A percentile compares a stretch with the other conserved stretches of the same genome.
Evolutionary conservation across 1,140 invertebrate genomes (phyloP).

Genomic region (Tetragnatha versicolor): DNA sequence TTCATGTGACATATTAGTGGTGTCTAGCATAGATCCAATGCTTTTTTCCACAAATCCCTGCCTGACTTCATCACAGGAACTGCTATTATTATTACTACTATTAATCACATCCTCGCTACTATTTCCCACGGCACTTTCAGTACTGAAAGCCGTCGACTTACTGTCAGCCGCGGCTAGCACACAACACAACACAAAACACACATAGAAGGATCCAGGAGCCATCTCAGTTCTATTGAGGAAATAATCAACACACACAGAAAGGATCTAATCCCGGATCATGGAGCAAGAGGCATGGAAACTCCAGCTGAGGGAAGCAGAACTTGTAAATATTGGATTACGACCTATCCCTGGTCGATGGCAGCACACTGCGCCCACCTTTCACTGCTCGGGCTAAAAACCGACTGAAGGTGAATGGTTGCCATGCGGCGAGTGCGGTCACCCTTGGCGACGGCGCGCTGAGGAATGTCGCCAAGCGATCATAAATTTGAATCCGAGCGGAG

Average conservation of each 20-base stretch:
- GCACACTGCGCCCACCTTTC: conserved; percentile 15
- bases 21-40: conserved; percentile 19
- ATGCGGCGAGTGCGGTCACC: not conserved
- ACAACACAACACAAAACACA: conserved; percentile 18
- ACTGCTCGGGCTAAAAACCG: conserved; percentile 16
- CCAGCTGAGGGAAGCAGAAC: not conserved
- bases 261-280: too few relatives aligned
- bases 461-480: conserved; percentile 53
- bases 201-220: conserved; percentile 1
- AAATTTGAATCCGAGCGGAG: conserved; percentile 48
- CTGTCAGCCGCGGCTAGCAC: conserved; percentile 2
- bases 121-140: not conserved
- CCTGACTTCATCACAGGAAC: conserved; percentile 31
- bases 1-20: conserved; percentile 40
- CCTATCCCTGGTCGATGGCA: conserved; percentile 34
- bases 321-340: conserved; percentile 22
- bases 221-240: conserved; percentile 6
- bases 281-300: too few relatives aligned
- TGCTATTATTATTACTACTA: too few relatives aligned
- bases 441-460: conserved; percentile 4
- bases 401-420: conserved; percentile 45
- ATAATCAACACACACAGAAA: too few relatives aligned
- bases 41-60: conserved; percentile 36
- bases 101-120: conserved; percentile 20
- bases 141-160: not conserved